Conservation (phyloP, 1,140 invertebrate genomes). For the Macrosteles quadrilineatus region DNA sequence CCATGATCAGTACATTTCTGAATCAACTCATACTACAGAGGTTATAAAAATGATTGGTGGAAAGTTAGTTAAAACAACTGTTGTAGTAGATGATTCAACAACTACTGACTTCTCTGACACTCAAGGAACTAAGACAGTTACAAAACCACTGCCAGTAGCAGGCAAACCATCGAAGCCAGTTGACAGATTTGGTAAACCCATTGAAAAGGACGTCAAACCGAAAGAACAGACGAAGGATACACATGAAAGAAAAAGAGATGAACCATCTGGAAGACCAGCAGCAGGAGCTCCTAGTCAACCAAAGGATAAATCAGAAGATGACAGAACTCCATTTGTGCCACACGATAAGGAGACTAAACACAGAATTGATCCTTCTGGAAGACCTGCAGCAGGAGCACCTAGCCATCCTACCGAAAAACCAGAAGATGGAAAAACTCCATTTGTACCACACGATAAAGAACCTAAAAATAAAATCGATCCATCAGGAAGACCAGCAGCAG, state of each 20-base stretch:
- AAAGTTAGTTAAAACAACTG: constrained; percentile 26
- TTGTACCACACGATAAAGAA: neutral
- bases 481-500: constrained; percentile 13
- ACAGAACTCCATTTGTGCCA: neutral
- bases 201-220: neutral
- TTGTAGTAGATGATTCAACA: neutral
- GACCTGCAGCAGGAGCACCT: neutral
- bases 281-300: neutral
- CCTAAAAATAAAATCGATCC: neutral
- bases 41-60: constrained; percentile 35
- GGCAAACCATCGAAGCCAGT: constrained; percentile 23
- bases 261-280: constrained; percentile 4
- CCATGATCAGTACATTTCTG: neutral
- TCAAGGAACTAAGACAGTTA: neutral
- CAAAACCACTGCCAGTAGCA: constrained; percentile 21
- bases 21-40: constrained; percentile 13
- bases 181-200: neutral
- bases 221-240: neutral
- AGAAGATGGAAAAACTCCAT: neutral
- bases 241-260: neutral
- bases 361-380: neutral
- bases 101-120: neutral
- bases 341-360: neutral
- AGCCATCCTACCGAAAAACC: neutral
- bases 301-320: constrained; percentile 14